phyloP scores from a whole-genome alignment of 1,140 invertebrate species.

The Drosophila nasuta region DNA sequence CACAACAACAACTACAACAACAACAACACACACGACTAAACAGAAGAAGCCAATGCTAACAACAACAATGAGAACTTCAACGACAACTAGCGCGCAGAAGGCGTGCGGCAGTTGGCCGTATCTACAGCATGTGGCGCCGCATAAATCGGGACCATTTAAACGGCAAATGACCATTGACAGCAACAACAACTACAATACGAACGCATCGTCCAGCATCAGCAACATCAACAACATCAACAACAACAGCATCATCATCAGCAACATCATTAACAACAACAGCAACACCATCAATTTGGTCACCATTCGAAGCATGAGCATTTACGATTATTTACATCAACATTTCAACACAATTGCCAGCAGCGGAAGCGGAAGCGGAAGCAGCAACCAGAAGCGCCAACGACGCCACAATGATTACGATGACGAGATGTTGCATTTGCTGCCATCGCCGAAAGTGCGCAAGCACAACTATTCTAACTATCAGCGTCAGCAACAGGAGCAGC shows the following conservation, averaged over 20 bases:
- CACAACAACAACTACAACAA: conserved; percentile 29
- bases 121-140: conserved; percentile 75
- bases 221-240: conserved; percentile 20
- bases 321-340: conserved; percentile 64
- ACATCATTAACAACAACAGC: conserved; percentile 27
- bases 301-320: conserved; percentile 71
- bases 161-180: conserved; percentile 44
- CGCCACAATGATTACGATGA: conserved; percentile 26
- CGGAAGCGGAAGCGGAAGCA: neutral
- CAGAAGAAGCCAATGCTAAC: conserved; percentile 63
- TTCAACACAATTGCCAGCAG: conserved; percentile 34
- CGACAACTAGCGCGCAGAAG: conserved; percentile 63
- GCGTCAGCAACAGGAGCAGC: conserved; percentile 13
- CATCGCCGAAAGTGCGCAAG: conserved; percentile 59
- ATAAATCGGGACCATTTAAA: conserved; percentile 48
- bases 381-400: conserved; percentile 50
- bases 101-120: conserved; percentile 69
- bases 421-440: conserved; percentile 17
- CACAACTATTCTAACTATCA: conserved; percentile 53
- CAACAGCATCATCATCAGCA: conserved; percentile 27
- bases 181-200: conserved; percentile 24
- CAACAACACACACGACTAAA: conserved; percentile 14
- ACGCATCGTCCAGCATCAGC: neutral
- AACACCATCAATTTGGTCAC: conserved; percentile 56
- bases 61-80: conserved; percentile 29